phyloP scores from a whole-genome alignment of 92 coral and sea anemone species.

The Pocillopora meandrina region DNA sequence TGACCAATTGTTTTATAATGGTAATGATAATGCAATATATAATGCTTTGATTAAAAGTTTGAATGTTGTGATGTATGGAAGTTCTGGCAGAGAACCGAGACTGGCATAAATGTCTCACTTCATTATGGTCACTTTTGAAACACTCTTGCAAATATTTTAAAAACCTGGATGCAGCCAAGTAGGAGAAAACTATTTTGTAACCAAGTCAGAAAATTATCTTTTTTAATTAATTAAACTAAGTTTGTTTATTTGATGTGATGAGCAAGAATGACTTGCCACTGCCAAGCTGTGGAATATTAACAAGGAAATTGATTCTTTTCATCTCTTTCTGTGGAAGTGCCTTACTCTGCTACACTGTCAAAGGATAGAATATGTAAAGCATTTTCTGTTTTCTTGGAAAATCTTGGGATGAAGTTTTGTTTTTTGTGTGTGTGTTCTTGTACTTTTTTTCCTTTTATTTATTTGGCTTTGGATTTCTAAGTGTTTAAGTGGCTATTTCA shows the following conservation, averaged over 20 bases:
- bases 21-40: neutral
- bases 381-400: too few species aligned
- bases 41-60: slow-evolving; percentile 17
- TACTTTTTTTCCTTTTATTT: too few species aligned
- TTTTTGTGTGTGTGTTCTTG: neutral
- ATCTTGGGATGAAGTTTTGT: neutral
- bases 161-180: neutral
- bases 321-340: too few species aligned
- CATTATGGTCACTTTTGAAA: neutral
- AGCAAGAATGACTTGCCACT: neutral
- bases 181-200: too few species aligned
- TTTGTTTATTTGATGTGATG: too few species aligned
- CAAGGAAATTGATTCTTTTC: slow-evolving; percentile 8
- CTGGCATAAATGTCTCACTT: neutral
- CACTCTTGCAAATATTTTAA: neutral
- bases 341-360: too few species aligned
- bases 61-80: slow-evolving; percentile 13
- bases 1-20: slow-evolving; percentile 8
- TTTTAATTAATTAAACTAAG: too few species aligned
- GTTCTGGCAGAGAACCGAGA: neutral
- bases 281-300: neutral
- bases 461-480: too few species aligned
- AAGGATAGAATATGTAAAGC: too few species aligned
- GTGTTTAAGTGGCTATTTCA: too few species aligned
- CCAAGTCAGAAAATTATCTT: too few species aligned